Evolutionary conservation across 2,113 vertebrate genomes (phyloP).

Genomic region (Eulemur macaco): DNA sequence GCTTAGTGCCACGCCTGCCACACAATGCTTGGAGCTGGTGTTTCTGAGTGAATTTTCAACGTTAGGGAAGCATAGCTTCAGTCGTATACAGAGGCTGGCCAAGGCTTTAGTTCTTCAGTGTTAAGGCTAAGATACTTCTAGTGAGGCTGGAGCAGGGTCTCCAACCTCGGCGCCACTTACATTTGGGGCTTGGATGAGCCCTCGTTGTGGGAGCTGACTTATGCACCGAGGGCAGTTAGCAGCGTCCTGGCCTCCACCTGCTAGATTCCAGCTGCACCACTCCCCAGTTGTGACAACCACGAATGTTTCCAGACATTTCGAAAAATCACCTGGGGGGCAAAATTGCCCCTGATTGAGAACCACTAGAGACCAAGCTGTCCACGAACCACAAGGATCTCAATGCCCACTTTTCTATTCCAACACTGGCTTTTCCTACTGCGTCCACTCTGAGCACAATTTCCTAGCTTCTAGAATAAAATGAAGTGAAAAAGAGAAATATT

Average conservation of each 20-base stretch:
- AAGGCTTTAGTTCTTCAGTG: neutral
- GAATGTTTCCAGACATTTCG: neutral
- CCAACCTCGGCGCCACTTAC: neutral
- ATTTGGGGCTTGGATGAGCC: neutral
- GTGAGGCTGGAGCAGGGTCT: neutral
- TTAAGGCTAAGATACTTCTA: neutral
- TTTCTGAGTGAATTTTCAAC: neutral
- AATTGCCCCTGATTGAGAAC: rapidly evolving
- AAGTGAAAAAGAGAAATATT: neutral
- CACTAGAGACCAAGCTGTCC: neutral
- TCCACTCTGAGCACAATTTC: neutral
- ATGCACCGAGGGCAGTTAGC: rapidly evolving
- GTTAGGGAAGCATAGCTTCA: neutral
- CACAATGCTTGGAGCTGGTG: neutral
- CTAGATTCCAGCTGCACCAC: neutral
- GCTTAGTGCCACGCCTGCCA: neutral
- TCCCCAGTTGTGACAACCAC: neutral
- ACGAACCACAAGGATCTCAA: neutral
- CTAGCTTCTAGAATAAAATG: neutral
- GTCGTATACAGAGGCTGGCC: rapidly evolving
- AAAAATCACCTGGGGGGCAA: rapidly evolving
- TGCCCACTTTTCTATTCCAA: neutral
- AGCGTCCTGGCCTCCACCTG: neutral
- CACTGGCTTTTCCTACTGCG: neutral
- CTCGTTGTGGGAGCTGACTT: neutral